Conservation (phyloP, 2,113 vertebrate species). For the Aleadryas rufinucha region DNA sequence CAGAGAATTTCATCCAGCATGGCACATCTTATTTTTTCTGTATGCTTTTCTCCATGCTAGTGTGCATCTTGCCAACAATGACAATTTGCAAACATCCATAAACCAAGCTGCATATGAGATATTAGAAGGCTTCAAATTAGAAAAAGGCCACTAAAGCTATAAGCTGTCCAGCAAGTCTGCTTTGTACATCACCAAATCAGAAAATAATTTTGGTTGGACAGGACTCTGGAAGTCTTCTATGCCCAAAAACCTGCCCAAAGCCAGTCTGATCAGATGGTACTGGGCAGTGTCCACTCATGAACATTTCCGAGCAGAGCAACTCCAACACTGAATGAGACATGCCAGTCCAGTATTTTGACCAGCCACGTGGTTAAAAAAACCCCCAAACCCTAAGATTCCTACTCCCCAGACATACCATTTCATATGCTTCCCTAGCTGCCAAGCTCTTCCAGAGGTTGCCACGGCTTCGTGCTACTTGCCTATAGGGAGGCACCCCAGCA, state of each 20-base stretch:
- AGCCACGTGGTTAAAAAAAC: accelerated
- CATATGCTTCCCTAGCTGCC: background rate
- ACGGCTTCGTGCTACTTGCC: accelerated
- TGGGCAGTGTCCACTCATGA: accelerated
- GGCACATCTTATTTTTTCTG: background rate
- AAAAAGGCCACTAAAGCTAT: background rate
- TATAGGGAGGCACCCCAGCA: accelerated
- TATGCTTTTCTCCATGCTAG: background rate
- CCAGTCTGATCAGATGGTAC: background rate
- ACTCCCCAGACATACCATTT: background rate
- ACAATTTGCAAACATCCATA: background rate
- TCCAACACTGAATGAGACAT: background rate
- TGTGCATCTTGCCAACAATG: background rate
- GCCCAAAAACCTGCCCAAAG: background rate
- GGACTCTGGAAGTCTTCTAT: background rate
- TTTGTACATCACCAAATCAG: background rate
- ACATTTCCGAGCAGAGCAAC: background rate
- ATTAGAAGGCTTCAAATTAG: background rate
- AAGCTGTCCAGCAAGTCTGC: background rate
- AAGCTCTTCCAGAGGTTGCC: background rate
- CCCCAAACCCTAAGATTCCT: background rate
- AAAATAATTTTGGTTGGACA: background rate
- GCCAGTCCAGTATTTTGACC: background rate
- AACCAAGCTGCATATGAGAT: background rate
- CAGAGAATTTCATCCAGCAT: background rate